phyloP scores from a whole-genome alignment of 2,113 vertebrate genomes.

The Antechinus stuartii region DNA sequence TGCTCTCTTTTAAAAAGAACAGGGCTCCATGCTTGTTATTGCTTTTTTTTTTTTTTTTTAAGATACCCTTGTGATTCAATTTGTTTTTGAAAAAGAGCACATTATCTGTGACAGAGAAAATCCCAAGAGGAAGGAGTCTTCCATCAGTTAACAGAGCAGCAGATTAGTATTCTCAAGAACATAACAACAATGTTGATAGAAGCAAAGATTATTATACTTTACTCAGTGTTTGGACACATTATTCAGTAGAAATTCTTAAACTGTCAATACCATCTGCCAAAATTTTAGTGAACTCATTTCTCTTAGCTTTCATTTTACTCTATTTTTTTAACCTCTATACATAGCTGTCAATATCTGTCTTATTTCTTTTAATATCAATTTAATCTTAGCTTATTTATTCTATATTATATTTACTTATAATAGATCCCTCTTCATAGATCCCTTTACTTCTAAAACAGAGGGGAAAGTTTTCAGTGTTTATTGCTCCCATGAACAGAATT shows the following conservation, averaged over 20 bases:
- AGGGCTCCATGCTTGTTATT: not conserved
- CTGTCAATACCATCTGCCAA: constrained; percentile 4
- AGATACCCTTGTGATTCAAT: fast-evolving
- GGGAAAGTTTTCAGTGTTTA: not conserved
- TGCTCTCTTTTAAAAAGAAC: not conserved
- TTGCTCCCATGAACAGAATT: not conserved
- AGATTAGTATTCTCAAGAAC: not conserved
- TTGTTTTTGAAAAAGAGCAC: not conserved
- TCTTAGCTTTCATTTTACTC: not conserved
- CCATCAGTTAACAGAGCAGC: not conserved
- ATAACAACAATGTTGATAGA: not conserved
- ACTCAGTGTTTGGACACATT: not conserved
- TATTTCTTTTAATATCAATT: not conserved
- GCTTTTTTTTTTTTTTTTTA: not conserved
- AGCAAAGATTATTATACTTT: not conserved
- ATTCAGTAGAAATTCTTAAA: not conserved
- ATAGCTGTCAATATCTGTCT: not conserved
- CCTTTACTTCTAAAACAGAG: not conserved
- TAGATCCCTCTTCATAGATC: not conserved
- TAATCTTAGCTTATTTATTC: constrained; percentile 14
- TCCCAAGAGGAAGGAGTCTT: not conserved
- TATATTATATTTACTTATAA: not conserved
- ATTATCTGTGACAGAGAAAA: not conserved
- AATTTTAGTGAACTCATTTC: not conserved
- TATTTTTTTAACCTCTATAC: constrained; percentile 30